Conservation (phyloP, 53 echinoderm and acorn worm genomes). For the Echinometra lucunter region DNA sequence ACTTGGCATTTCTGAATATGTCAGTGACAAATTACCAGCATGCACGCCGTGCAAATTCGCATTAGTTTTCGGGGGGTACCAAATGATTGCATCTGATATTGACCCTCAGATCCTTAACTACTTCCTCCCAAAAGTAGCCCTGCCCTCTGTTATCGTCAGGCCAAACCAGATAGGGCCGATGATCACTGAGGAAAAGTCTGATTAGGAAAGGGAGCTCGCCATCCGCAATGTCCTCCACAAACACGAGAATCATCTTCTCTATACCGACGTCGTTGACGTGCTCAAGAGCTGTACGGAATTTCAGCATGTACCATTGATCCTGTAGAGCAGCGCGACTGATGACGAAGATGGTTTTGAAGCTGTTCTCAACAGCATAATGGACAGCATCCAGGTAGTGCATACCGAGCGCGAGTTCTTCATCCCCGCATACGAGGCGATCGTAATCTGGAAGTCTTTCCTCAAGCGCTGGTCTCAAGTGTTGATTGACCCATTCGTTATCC, state of each 20-base stretch:
- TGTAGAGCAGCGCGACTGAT: background rate
- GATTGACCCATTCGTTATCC: conserved; percentile 20
- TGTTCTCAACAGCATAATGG: background rate
- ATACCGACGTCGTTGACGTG: conserved; percentile 33
- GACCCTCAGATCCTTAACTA: background rate
- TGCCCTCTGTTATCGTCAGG: background rate
- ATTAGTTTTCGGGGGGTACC: background rate
- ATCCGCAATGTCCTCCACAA: conserved; percentile 14
- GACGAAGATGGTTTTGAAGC: conserved; percentile 26
- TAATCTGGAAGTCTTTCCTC: background rate
- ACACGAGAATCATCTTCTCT: conserved; percentile 36
- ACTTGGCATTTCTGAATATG: too few relatives aligned
- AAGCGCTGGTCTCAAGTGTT: background rate
- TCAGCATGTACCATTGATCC: conserved; percentile 22
- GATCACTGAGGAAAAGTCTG: conserved; percentile 38
- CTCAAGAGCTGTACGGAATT: conserved; percentile 38
- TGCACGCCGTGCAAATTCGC: background rate
- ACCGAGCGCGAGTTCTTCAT: background rate
- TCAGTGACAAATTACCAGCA: too few relatives aligned
- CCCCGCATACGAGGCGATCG: background rate
- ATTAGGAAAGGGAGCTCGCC: conserved; percentile 37
- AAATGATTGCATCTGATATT: background rate
- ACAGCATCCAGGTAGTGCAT: conserved; percentile 46
- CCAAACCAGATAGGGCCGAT: conserved; percentile 28
- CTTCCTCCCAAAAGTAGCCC: conserved; percentile 22